phyloP scores from a whole-genome alignment of 2,888 invertebrate genomes.

The Lepidocyrtinus sp. region DNA sequence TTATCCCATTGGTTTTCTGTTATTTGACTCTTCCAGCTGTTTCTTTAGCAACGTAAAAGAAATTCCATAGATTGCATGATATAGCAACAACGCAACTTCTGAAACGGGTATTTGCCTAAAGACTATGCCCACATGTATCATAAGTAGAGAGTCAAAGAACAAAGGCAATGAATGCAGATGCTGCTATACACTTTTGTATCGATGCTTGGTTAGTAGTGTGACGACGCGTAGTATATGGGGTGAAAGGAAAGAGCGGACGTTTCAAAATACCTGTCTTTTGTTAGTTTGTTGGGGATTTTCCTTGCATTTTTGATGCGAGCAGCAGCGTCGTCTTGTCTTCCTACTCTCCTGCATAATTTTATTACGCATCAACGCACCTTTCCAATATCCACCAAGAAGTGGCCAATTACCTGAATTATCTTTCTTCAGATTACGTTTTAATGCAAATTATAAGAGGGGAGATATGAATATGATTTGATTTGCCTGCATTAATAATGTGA shows the following conservation, averaged over 20 bases:
- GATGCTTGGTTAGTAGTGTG: neutral
- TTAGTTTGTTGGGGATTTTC: neutral
- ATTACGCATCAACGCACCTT: no score
- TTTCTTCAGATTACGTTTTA: no score
- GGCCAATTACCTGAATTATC: no score
- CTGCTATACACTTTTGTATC: neutral
- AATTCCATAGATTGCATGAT: neutral
- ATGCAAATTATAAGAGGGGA: no score
- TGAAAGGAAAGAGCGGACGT: slow-evolving; percentile 16
- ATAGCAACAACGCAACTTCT: neutral
- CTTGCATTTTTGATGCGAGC: neutral
- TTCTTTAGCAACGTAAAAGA: neutral
- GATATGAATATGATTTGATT: no score
- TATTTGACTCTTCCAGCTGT: neutral
- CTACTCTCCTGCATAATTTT: neutral
- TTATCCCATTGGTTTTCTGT: neutral
- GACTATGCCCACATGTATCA: slow-evolving; percentile 6
- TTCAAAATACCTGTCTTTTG: neutral
- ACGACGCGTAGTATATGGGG: neutral
- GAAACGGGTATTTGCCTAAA: neutral
- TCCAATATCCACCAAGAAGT: no score
- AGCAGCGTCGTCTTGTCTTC: neutral
- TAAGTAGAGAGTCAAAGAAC: slow-evolving; percentile 16
- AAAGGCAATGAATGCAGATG: neutral
- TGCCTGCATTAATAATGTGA: no score